These are phyloP conservation scores for Oryzias celebensis DNA, from an alignment of 2,113 vertebrate genomes.

Conservation along the genomic window DNA sequence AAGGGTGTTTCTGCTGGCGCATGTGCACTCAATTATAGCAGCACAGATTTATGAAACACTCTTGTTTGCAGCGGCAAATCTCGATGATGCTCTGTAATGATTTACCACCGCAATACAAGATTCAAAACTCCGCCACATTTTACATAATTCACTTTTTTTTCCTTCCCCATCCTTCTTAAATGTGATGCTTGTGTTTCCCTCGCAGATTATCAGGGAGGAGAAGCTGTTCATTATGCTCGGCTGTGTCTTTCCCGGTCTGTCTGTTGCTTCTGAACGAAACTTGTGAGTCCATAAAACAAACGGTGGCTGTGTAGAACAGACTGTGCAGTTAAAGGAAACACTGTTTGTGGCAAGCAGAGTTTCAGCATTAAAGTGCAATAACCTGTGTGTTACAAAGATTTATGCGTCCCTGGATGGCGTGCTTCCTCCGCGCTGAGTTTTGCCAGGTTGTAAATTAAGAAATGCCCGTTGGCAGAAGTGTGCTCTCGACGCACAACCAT, in stretches of 20 bases:
- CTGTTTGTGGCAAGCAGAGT: constrained; percentile 75
- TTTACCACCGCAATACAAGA: constrained; percentile 74
- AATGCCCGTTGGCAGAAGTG: constrained; percentile 70
- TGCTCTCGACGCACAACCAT: constrained; percentile 29
- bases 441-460: constrained; percentile 74
- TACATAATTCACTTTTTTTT: constrained; percentile 72
- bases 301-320: constrained; percentile 75
- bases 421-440: constrained; percentile 63
- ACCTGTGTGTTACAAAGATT: constrained; percentile 71
- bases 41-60: constrained; percentile 68
- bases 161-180: constrained; percentile 45
- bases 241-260: constrained; percentile 47
- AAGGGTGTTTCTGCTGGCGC: constrained; percentile 6
- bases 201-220: constrained; percentile 66
- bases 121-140: constrained; percentile 67
- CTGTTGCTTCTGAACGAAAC: constrained; percentile 48
- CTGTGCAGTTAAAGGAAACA: constrained; percentile 77
- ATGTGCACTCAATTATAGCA: constrained; percentile 17
- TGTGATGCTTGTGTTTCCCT: constrained; percentile 64
- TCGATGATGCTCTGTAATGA: constrained; percentile 68
- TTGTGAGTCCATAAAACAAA: constrained; percentile 78
- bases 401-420: constrained; percentile 64
- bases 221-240: constrained; percentile 63
- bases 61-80: constrained; percentile 50
- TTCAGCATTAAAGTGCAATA: constrained; percentile 76